These are phyloP conservation scores for Myiagra hebetior DNA, from an alignment of 2,113 vertebrate species.

Conservation along the genomic window DNA sequence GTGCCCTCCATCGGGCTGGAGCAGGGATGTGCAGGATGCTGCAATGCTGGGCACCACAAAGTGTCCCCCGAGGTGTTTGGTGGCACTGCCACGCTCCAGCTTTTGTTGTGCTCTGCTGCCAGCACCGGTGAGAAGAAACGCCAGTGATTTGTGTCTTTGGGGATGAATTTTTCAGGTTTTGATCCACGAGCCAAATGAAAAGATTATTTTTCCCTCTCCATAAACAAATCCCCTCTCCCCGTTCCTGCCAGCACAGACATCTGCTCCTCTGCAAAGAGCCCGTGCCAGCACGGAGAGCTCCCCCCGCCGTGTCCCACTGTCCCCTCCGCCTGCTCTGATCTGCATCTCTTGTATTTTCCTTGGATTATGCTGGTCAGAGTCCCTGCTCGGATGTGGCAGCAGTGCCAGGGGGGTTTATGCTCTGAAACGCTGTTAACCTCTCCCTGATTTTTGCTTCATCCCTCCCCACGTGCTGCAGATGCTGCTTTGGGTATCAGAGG, in stretches of 20 bases:
- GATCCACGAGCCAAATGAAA: neutral
- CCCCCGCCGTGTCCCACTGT: neutral
- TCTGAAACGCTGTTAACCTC: neutral
- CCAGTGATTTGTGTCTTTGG: fast-evolving
- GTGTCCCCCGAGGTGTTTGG: neutral
- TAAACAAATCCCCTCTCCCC: neutral
- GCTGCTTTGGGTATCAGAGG: neutral
- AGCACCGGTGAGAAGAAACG: neutral
- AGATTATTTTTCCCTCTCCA: conserved; percentile 1
- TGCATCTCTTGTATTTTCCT: neutral
- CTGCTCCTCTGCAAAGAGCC: neutral
- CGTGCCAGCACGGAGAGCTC: neutral
- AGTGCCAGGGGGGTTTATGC: neutral
- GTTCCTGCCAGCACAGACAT: neutral
- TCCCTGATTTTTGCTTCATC: neutral
- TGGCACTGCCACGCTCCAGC: neutral
- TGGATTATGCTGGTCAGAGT: neutral
- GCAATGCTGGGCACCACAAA: neutral
- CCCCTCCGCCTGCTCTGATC: neutral
- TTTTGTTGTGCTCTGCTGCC: neutral
- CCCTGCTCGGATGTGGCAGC: neutral
- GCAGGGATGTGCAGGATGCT: neutral
- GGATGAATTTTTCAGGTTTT: neutral
- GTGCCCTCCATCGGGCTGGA: neutral
- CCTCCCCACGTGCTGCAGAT: neutral